phyloP scores from a whole-genome alignment of 1,140 invertebrate species.

The Ips nitidus region DNA sequence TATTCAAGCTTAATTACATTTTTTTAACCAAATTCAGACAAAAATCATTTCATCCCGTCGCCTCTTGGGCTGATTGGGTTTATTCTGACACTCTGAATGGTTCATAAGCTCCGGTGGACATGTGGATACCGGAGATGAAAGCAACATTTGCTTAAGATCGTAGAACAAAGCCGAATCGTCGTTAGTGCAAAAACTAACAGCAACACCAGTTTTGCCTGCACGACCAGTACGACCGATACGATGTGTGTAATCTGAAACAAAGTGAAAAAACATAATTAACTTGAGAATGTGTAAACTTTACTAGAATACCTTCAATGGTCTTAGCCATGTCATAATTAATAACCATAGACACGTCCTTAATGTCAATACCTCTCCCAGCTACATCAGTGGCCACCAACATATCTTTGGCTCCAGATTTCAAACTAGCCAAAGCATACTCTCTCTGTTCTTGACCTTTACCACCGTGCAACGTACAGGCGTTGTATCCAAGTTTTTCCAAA shows the following conservation, averaged over 20 bases:
- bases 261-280: conserved; percentile 7
- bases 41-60: conserved; percentile 94
- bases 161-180: conserved; percentile 96
- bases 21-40: conserved; percentile 58
- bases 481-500: conserved; percentile 95
- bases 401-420: conserved; percentile 94
- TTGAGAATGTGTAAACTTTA: conserved; percentile 11
- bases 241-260: conserved; percentile 90
- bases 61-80: conserved; percentile 93
- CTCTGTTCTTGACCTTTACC: conserved; percentile 99
- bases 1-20: too few species aligned
- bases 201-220: conserved; percentile 95
- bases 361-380: conserved; percentile 99
- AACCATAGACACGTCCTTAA: conserved; percentile 97
- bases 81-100: conserved; percentile 98
- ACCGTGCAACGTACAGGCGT: conserved; percentile 96
- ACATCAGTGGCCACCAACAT: conserved; percentile 99
- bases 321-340: conserved; percentile 99
- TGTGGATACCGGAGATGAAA: conserved; percentile 88
- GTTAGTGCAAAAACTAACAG: conserved; percentile 95
- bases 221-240: conserved; percentile 98
- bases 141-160: conserved; percentile 92
- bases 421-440: conserved; percentile 94
- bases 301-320: conserved; percentile 80
- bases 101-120: conserved; percentile 97